Evolutionary conservation across 2,797 vertebrate species (phyloP).

Genomic region (Mico argentatus): DNA sequence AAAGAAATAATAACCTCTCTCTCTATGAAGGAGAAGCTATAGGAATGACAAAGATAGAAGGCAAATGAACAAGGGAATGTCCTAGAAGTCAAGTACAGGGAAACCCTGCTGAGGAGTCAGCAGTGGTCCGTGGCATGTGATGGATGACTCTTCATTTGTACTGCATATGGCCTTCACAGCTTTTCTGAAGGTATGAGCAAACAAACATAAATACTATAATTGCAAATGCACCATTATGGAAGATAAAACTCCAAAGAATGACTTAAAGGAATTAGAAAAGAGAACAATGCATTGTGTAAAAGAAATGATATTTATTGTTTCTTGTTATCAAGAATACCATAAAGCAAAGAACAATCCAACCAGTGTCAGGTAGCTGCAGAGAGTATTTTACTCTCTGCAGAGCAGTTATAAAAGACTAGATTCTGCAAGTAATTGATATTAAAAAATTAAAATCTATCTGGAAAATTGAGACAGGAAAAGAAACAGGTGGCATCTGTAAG

Average conservation of each 20-base stretch:
- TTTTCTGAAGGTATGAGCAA: not conserved
- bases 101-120: not conserved
- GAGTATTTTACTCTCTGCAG: not conserved
- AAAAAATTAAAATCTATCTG: not conserved
- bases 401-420: not conserved
- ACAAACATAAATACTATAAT: not conserved
- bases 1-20: not conserved
- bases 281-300: not conserved
- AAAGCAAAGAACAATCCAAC: not conserved
- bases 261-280: not conserved
- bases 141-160: not conserved
- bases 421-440: not conserved
- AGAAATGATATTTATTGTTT: not conserved
- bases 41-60: not conserved
- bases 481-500: not conserved
- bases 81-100: not conserved
- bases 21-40: not conserved
- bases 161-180: not conserved
- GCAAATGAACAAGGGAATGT: not conserved
- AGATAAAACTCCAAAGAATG: not conserved
- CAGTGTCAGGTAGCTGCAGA: not conserved
- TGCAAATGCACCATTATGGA: not conserved
- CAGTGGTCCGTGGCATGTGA: not conserved
- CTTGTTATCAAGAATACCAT: not conserved
- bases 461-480: not conserved